Evolutionary conservation across 2,113 vertebrate genomes (phyloP).

Genomic region (Nothocercus julius): DNA sequence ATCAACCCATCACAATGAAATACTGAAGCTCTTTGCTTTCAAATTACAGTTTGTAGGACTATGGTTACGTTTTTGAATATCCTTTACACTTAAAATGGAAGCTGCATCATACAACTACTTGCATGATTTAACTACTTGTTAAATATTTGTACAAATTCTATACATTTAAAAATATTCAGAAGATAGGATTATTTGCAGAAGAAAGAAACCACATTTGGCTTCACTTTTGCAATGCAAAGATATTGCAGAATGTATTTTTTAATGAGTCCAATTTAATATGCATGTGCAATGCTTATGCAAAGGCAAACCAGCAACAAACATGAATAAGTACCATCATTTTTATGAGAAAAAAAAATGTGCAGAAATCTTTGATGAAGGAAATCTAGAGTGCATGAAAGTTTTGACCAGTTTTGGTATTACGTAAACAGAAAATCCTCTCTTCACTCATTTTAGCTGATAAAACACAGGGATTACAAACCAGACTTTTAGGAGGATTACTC

Average conservation of each 20-base stretch:
- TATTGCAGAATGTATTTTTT: neutral
- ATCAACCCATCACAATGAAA: neutral
- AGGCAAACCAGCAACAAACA: neutral
- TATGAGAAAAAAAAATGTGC: neutral
- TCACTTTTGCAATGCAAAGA: neutral
- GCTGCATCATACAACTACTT: neutral
- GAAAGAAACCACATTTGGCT: neutral
- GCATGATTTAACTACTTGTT: neutral
- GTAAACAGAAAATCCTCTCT: conserved; percentile 56
- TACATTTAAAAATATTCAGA: neutral
- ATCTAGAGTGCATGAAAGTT: conserved; percentile 33
- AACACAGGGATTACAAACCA: conserved; percentile 36
- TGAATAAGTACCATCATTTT: neutral
- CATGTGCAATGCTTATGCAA: neutral
- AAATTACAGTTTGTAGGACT: neutral
- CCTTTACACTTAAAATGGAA: neutral
- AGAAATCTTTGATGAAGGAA: neutral
- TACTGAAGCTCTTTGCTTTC: neutral
- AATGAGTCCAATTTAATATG: neutral
- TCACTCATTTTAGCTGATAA: conserved; percentile 52
- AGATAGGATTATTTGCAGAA: neutral
- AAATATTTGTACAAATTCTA: neutral
- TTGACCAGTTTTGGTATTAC: conserved; percentile 27
- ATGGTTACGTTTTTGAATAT: neutral
- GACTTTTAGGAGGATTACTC: conserved; percentile 60